These are phyloP conservation scores for Stenurella melanura DNA, from an alignment of 2,888 invertebrate genomes.

Conservation along the genomic window DNA sequence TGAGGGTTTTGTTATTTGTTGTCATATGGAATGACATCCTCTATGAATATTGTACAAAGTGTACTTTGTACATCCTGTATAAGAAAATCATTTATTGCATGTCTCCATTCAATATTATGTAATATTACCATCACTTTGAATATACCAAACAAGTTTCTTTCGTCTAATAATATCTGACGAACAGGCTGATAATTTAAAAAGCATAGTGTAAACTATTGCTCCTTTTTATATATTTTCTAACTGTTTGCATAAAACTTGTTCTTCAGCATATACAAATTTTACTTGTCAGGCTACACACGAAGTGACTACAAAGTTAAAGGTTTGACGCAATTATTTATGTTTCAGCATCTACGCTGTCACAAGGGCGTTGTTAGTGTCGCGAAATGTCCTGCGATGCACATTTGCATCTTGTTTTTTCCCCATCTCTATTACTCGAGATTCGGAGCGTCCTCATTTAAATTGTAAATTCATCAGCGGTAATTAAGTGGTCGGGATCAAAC, in stretches of 20 bases:
- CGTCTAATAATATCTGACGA: too few relatives aligned
- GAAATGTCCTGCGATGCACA: constrained; percentile 37
- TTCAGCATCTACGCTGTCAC: constrained; percentile 6
- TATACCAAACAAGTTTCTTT: too few relatives aligned
- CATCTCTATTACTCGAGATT: constrained; percentile 29
- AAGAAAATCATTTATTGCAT: too few relatives aligned
- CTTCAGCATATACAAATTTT: constrained; percentile 12
- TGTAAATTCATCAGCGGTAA: constrained; percentile 39
- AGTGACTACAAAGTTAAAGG: not conserved
- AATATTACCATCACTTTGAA: too few relatives aligned
- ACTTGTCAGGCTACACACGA: not conserved
- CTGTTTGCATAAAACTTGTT: not conserved
- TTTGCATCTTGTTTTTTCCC: constrained; percentile 40
- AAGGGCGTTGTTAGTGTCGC: constrained; percentile 30
- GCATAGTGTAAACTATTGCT: too few relatives aligned
- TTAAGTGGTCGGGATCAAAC: constrained; percentile 39
- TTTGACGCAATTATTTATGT: constrained; percentile 30
- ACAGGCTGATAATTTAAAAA: too few relatives aligned
- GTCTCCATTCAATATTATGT: too few relatives aligned
- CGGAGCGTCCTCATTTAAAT: constrained; percentile 33
- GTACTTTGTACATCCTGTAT: too few relatives aligned
- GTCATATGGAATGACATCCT: too few relatives aligned
- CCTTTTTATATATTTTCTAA: too few relatives aligned
- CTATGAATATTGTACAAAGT: too few relatives aligned
- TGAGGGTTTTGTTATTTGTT: too few relatives aligned